Conservation (phyloP, 2,113 vertebrate genomes). For the Scopus umbretta region DNA sequence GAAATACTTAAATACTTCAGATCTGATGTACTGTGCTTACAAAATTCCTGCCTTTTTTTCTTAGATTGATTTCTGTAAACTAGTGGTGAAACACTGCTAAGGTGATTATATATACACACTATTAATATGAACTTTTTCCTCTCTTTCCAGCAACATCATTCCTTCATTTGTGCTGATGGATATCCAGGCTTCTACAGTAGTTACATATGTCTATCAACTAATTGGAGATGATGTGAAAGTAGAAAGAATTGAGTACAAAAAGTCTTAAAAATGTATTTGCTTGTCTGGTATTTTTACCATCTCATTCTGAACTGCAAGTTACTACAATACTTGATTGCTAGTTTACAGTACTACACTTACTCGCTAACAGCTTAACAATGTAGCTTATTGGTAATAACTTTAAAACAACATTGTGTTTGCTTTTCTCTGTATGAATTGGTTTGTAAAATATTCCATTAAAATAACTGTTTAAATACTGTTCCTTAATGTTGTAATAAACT, state of each 20-base stretch:
- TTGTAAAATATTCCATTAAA: constrained; percentile 70
- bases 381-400: constrained; percentile 53
- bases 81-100: neutral
- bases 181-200: constrained; percentile 97
- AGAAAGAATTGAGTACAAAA: constrained; percentile 99
- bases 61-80: neutral
- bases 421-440: constrained; percentile 42
- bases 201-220: constrained; percentile 97
- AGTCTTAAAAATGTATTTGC: constrained; percentile 76
- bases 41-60: neutral
- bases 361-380: constrained; percentile 54
- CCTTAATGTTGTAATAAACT: constrained; percentile 70
- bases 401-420: constrained; percentile 36
- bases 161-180: constrained; percentile 99
- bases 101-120: neutral
- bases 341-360: constrained; percentile 56
- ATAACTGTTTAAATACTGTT: neutral
- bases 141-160: constrained; percentile 89
- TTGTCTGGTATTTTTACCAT: constrained; percentile 58
- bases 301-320: constrained; percentile 53
- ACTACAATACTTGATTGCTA: constrained; percentile 55
- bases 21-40: neutral
- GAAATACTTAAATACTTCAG: neutral
- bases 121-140: neutral
- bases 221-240: constrained; percentile 98